Percentiles rank a stretch among this genome's conserved stretches.
Conservation (phyloP, 2,113 vertebrate genomes). For the Dermatemys mawii region DNA sequence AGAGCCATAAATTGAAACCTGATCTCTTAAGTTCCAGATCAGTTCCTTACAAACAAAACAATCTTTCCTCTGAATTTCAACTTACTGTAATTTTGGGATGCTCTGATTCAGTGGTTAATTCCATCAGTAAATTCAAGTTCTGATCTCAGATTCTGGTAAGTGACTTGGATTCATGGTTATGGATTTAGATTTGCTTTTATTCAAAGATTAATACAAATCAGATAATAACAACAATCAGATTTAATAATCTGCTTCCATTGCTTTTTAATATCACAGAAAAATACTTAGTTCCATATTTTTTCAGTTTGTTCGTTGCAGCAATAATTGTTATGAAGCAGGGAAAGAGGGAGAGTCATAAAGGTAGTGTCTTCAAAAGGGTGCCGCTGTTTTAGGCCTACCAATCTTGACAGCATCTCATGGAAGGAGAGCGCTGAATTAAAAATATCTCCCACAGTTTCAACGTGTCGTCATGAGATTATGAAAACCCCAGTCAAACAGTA, state of each 20-base stretch:
- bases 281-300: slow-evolving; percentile 13
- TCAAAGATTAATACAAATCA: not conserved
- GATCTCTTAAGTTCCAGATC: not conserved
- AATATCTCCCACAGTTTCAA: not conserved
- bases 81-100: not conserved
- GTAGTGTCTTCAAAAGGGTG: not conserved
- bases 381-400: not conserved
- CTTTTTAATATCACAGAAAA: not conserved
- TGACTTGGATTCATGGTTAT: not conserved
- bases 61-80: not conserved
- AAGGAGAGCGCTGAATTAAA: not conserved
- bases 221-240: not conserved
- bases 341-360: slow-evolving; percentile 7
- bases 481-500: not conserved
- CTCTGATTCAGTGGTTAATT: not conserved
- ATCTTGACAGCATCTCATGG: not conserved
- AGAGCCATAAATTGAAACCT: not conserved
- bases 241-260: not conserved
- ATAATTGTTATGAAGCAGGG: not conserved
- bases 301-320: slow-evolving; percentile 3
- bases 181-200: not conserved
- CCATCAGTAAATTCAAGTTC: not conserved
- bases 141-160: not conserved
- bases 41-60: not conserved
- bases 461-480: not conserved